These are phyloP conservation scores for Toxotes lorentzi DNA, from an alignment of 2,797 vertebrate genomes.

Conservation along the genomic window DNA sequence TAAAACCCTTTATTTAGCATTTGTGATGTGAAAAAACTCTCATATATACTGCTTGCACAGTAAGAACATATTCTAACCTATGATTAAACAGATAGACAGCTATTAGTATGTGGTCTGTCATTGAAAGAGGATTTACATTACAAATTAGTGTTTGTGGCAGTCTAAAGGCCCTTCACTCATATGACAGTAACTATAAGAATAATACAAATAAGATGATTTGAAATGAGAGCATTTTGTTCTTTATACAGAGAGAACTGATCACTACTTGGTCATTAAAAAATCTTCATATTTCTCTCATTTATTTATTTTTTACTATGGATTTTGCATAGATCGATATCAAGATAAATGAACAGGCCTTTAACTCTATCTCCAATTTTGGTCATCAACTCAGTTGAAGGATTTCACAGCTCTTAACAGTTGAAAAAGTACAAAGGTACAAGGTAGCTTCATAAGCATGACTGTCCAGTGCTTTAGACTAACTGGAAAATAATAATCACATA, in stretches of 20 bases:
- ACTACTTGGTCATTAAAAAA: neutral
- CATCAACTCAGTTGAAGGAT: neutral
- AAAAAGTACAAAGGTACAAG: constrained; percentile 29
- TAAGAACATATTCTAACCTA: neutral
- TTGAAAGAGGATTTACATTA: constrained; percentile 6
- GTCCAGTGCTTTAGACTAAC: neutral
- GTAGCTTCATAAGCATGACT: neutral
- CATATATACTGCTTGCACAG: neutral
- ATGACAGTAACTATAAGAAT: neutral
- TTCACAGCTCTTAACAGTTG: constrained; percentile 13
- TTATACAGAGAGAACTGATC: neutral
- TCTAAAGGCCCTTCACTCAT: neutral
- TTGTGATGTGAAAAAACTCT: neutral
- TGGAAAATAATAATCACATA: constrained; percentile 1
- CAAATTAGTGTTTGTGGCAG: neutral
- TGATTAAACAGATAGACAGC: neutral
- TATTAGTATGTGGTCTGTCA: neutral
- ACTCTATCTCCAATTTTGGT: neutral
- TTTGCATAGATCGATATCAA: constrained; percentile 13
- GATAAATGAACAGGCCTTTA: neutral
- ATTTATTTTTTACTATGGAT: neutral
- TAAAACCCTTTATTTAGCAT: constrained; percentile 3
- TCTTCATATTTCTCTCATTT: neutral
- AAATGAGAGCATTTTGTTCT: neutral
- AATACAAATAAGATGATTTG: neutral